Evolutionary conservation across 1,140 invertebrate species (phyloP).

Genomic region (Pseudoatta argentina): DNA sequence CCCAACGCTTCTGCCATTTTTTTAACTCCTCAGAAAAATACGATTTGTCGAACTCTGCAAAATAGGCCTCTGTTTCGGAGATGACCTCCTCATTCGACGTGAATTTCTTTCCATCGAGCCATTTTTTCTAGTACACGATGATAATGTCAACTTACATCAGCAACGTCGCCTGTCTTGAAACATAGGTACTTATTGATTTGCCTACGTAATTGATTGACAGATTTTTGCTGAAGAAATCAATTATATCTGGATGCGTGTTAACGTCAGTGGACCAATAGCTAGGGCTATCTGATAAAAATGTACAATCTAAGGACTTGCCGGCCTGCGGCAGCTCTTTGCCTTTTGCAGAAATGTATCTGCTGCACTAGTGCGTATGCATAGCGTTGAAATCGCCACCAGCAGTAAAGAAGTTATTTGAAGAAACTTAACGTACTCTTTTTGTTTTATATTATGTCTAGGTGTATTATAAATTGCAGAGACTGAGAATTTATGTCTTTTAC

Average conservation of each 20-base stretch:
- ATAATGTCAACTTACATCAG: not conserved
- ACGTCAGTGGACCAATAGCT: conserved; percentile 72
- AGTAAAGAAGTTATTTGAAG: conserved; percentile 78
- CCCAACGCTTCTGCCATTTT: too few relatives aligned
- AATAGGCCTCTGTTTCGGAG: too few relatives aligned
- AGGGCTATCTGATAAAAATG: conserved; percentile 67
- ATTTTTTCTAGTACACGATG: not conserved
- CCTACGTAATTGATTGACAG: not conserved
- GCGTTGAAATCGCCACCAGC: conserved; percentile 80
- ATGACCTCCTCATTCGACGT: too few relatives aligned
- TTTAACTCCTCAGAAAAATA: too few relatives aligned
- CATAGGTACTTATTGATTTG: too few relatives aligned
- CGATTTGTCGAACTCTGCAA: too few relatives aligned
- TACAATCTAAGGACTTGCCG: conserved; percentile 22
- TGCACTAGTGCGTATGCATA: conserved; percentile 78
- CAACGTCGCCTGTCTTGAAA: not conserved
- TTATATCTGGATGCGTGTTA: conserved; percentile 41
- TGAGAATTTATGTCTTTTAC: conserved; percentile 9
- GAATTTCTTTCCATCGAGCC: too few relatives aligned
- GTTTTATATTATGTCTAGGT: conserved; percentile 31
- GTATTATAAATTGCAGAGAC: not conserved
- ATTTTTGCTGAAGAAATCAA: conserved; percentile 4
- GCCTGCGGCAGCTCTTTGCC: conserved; percentile 67
- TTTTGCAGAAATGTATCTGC: conserved; percentile 58
- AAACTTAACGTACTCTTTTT: too few relatives aligned